Percentiles rank a stretch among this genome's conserved stretches.
Conservation (phyloP, 2,113 vertebrate genomes). For the Macrotis lagotis region DNA sequence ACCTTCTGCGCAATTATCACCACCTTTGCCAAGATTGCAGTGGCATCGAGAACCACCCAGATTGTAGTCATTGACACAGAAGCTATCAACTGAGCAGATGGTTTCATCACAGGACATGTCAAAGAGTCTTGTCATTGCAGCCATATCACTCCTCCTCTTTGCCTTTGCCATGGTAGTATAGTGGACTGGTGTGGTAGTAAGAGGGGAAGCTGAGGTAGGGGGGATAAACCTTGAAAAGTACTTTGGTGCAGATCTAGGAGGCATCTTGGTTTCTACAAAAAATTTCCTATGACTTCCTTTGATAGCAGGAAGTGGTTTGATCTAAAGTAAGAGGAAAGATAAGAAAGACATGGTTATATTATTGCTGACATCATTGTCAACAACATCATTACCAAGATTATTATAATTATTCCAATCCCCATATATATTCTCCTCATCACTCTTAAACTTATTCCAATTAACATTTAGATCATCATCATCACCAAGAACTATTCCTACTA, state of each 20-base stretch:
- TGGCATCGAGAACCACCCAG: conserved; percentile 92
- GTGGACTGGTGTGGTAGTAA: conserved; percentile 4
- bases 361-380: neutral
- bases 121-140: conserved; percentile 79
- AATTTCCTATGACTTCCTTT: conserved; percentile 85
- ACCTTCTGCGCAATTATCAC: conserved; percentile 91
- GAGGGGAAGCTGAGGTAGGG: conserved; percentile 61
- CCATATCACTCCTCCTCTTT: conserved; percentile 54
- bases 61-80: conserved; percentile 92
- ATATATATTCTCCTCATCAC: neutral
- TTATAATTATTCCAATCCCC: neutral
- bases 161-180: neutral
- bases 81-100: conserved; percentile 91
- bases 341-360: conserved; percentile 19
- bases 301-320: conserved; percentile 88
- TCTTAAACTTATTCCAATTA: neutral
- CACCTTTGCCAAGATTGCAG: conserved; percentile 92
- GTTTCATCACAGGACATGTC: conserved; percentile 90
- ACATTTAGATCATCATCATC: neutral
- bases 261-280: conserved; percentile 84
- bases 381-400: neutral
- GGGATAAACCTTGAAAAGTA: conserved; percentile 71
- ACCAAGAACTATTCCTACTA: neutral
- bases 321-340: conserved; percentile 79
- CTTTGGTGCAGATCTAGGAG: conserved; percentile 79